Evolutionary conservation across 2,113 vertebrate species (phyloP).

Genomic region (Semnornis frantzii): DNA sequence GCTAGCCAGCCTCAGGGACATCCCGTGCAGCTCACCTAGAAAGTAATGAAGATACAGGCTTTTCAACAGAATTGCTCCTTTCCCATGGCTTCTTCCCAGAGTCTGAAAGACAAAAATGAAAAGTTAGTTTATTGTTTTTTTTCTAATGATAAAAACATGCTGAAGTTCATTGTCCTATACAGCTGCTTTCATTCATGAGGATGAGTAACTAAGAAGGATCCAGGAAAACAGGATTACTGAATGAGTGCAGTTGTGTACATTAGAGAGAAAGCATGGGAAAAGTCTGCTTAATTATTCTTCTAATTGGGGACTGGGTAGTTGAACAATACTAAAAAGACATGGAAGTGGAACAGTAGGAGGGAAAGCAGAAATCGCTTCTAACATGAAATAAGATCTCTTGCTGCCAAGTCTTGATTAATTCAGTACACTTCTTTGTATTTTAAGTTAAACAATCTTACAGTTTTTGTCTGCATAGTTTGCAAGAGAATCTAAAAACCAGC

Average conservation of each 20-base stretch:
- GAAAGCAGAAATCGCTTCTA: neutral
- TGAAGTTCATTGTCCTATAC: neutral
- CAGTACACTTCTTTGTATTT: neutral
- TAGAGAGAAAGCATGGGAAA: neutral
- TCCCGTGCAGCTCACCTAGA: slow-evolving; percentile 83
- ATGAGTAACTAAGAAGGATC: neutral
- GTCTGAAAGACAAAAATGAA: slow-evolving; percentile 74
- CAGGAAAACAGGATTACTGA: neutral
- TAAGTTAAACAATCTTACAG: neutral
- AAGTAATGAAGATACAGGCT: slow-evolving; percentile 86
- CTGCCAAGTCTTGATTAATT: neutral
- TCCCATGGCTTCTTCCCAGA: slow-evolving; percentile 97
- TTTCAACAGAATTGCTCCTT: slow-evolving; percentile 95
- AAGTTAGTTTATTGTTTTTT: neutral
- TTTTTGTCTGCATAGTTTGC: neutral
- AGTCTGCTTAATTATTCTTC: neutral
- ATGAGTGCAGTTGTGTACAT: neutral
- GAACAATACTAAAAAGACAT: neutral
- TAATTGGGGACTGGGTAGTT: neutral
- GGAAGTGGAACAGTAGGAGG: neutral
- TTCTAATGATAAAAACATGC: neutral
- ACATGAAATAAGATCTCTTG: slow-evolving; percentile 6
- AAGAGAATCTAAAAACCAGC: slow-evolving; percentile 11
- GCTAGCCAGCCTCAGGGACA: neutral
- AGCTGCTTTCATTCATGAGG: neutral